Evolutionary conservation across 2,888 invertebrate species (phyloP).

Genomic region (Phorcus lineatus): DNA sequence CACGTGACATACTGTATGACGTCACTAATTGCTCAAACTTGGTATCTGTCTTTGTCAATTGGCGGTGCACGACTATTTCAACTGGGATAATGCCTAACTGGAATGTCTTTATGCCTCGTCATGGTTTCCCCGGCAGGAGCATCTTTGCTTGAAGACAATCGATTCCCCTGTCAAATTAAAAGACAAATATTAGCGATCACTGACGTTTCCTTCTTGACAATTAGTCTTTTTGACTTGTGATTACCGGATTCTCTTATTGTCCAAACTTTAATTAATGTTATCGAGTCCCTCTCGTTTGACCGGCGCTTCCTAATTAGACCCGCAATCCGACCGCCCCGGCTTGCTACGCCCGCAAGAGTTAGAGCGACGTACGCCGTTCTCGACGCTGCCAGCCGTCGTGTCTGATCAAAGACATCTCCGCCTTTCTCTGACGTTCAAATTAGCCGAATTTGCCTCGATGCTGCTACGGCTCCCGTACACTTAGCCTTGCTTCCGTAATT

Average conservation of each 20-base stretch:
- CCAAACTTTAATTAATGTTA: conserved; percentile 36
- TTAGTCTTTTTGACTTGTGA: conserved; percentile 38
- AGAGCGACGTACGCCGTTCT: not conserved
- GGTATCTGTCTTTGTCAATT: not conserved
- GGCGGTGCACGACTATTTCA: not conserved
- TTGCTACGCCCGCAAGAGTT: not conserved
- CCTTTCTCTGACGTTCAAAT: conserved; percentile 21
- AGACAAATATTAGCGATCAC: conserved; percentile 39
- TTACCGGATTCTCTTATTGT: conserved; percentile 28
- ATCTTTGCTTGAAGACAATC: conserved; percentile 19
- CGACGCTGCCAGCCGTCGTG: not conserved
- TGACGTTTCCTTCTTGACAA: conserved; percentile 31
- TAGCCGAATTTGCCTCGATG: conserved; percentile 15
- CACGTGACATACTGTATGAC: not conserved
- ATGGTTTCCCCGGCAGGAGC: not conserved
- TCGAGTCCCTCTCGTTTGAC: conserved; percentile 30
- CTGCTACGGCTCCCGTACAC: not conserved
- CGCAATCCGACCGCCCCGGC: not conserved
- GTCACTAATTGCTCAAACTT: conserved; percentile 7
- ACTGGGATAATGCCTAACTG: conserved; percentile 5
- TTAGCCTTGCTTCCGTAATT: conserved; percentile 3
- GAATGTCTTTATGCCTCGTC: conserved; percentile 2
- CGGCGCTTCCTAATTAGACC: conserved; percentile 26
- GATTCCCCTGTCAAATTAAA: conserved; percentile 35
- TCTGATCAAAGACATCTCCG: conserved; percentile 9